Conservation (phyloP, 2,888 invertebrate species). For the Lepeophtheirus nordmannii region DNA sequence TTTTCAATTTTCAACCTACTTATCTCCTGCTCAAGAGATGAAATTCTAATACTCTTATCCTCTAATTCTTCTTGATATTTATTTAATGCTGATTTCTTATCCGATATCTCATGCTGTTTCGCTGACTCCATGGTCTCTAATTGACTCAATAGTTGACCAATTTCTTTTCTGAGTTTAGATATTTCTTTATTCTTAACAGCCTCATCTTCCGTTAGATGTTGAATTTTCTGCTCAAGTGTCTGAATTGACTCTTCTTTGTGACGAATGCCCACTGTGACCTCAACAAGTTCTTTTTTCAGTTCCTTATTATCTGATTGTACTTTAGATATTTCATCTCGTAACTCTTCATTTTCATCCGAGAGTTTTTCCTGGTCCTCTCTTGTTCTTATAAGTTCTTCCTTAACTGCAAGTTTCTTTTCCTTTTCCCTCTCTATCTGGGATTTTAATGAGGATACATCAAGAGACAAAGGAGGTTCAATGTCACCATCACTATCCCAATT, state of each 20-base stretch:
- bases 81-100: neutral
- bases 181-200: neutral
- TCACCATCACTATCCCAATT: neutral
- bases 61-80: neutral
- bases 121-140: neutral
- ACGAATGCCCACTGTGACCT: neutral
- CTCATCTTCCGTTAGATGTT: neutral
- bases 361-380: neutral
- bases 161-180: neutral
- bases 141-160: neutral
- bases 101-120: neutral
- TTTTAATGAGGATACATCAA: neutral
- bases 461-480: neutral
- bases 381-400: neutral
- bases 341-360: neutral
- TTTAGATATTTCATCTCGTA: neutral
- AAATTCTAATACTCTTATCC: neutral
- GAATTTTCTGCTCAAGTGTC: neutral
- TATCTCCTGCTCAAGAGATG: neutral
- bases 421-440: neutral
- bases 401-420: neutral
- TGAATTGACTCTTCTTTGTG: neutral
- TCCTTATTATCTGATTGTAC: neutral
- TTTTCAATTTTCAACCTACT: neutral
- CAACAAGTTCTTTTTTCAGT: neutral